Percentiles rank a stretch among this genome's conserved stretches.
Conservation (phyloP, 2,113 vertebrate genomes). For the Chinchilla lanigera region DNA sequence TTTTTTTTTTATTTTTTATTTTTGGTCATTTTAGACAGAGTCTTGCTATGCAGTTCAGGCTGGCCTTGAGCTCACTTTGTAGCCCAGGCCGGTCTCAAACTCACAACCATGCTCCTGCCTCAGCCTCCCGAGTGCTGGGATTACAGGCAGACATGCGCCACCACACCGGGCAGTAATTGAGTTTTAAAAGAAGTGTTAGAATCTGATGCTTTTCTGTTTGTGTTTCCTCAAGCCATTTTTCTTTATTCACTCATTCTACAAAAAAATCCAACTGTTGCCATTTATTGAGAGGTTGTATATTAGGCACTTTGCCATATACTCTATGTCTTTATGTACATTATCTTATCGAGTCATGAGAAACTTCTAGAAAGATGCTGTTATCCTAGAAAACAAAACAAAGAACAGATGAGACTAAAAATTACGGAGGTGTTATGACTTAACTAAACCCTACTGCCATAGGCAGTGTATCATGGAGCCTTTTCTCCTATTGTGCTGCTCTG, state of each 20-base stretch:
- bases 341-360: not conserved
- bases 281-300: not conserved
- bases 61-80: too few species aligned
- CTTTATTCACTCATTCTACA: not conserved
- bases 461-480: rapidly evolving
- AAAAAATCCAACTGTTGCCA: not conserved
- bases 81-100: too few species aligned
- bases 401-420: not conserved
- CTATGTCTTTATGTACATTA: not conserved
- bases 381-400: not conserved
- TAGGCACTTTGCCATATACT: not conserved
- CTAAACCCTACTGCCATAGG: not conserved
- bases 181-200: not conserved
- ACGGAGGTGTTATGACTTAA: not conserved
- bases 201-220: not conserved
- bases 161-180: not conserved
- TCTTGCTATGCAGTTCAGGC: too few species aligned
- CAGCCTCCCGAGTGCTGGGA: too few species aligned
- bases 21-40: too few species aligned
- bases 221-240: not conserved
- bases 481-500: not conserved
- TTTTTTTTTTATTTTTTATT: too few species aligned
- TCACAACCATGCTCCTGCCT: too few species aligned
- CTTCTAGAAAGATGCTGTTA: not conserved
- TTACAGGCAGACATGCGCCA: too few species aligned